Evolutionary conservation across 2,888 invertebrate species (phyloP).

Genomic region (Mystacides longicornis): DNA sequence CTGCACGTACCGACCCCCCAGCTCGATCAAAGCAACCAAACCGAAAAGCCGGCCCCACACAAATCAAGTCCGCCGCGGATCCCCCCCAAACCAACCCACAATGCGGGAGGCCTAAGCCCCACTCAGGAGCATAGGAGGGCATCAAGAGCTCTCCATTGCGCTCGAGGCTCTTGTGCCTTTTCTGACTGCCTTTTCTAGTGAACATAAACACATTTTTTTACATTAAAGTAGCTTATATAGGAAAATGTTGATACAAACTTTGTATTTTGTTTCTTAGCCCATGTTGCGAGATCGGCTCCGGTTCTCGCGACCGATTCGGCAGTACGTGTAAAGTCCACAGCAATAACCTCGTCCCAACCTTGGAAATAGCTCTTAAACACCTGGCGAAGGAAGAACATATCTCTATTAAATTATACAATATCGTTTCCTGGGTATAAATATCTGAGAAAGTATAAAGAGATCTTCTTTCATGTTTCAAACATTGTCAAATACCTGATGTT

Average conservation of each 20-base stretch:
- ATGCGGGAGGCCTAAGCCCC: no score
- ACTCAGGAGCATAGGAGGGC: no score
- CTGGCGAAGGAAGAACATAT: conserved; percentile 33
- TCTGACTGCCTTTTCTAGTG: not conserved
- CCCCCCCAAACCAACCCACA: no score
- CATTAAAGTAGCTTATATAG: no score
- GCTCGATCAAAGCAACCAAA: no score
- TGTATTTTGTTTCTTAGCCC: conserved; percentile 85
- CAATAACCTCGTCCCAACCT: conserved; percentile 99
- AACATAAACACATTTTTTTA: not conserved
- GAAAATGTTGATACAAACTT: conserved; percentile 41
- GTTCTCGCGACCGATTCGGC: conserved; percentile 95
- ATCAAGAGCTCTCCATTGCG: no score
- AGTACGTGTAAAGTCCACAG: conserved; percentile 97
- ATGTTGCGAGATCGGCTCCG: conserved; percentile 89
- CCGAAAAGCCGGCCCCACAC: no score
- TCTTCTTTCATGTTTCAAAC: not conserved
- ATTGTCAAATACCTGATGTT: conserved; percentile 64
- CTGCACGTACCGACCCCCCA: no score
- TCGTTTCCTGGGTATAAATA: no score
- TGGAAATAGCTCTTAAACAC: conserved; percentile 95
- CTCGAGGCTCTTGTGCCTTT: not conserved
- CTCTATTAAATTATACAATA: not conserved
- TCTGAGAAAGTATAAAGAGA: no score
- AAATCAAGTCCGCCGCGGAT: no score